Evolutionary conservation across 1,140 invertebrate genomes (phyloP), one percentile per base, ranked within the genome.

Genomic region (Drosophila athabasca): DNA sequence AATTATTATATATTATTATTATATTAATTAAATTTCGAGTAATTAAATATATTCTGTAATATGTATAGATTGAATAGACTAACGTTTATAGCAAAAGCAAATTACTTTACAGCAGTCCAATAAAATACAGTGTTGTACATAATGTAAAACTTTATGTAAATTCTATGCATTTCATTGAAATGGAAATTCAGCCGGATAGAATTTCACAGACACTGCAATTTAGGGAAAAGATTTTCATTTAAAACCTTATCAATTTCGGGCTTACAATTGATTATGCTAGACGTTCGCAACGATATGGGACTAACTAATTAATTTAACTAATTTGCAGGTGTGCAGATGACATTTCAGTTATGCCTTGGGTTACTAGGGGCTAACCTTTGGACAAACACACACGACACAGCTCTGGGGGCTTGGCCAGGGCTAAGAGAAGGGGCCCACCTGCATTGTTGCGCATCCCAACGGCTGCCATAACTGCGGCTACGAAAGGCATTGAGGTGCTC

Each of bases 401-500:
- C 24, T 24, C 24, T n/a, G n/a, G n/a, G n/a, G n/a, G n/a, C n/a
- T n/a, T n/a, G n/a, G n/a, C n/a, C n/a, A 24, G 24, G 24, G 24
- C 24, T 5, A 24, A 24, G 3, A 24, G 24, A 24, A 24, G 24
- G 5, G 24, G 24, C 24, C 24, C 5, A 24, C 24, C 24, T 24
- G 24, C 24, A 24, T 3, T 24, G 24, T 3, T 5, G 5, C 24
- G 2, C 24, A 31, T 31, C 11, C 2, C 45, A 43, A 51, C 17
- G 48, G 62, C 19, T 52, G 43, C 49, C 60, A 83, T 84, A 84
- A 83, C 79, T 80, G 75, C 72, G 68, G 41, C 48, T 65, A 70
- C 53, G 41, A 52, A 57, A 67, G 75, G 83, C 79, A 73, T 75
- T 82, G 79, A 82, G 79, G 70, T 77, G 41, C 26, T 22, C 13